These are phyloP conservation scores for Acronicta alni DNA, from an alignment of 2,888 invertebrate genomes.

Conservation along the genomic window DNA sequence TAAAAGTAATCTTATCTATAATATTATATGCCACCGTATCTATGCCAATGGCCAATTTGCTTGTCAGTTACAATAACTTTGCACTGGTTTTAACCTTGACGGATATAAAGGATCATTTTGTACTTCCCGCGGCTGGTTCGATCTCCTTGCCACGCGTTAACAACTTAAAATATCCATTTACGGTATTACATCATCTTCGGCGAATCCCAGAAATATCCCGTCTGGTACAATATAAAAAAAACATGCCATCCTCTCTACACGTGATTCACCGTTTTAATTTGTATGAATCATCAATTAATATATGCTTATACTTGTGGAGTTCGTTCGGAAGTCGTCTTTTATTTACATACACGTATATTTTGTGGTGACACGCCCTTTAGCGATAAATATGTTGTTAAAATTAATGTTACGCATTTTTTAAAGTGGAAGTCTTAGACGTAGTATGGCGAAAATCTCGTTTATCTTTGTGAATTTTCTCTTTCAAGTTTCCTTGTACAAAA, in stretches of 20 bases:
- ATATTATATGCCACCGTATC: constrained; percentile 38
- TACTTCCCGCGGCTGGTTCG: constrained; percentile 25
- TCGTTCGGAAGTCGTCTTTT: constrained; percentile 42
- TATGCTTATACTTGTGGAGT: constrained; percentile 38
- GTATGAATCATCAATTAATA: constrained; percentile 71
- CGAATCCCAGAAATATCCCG: constrained; percentile 58
- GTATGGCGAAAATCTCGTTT: too few relatives aligned
- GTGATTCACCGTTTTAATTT: constrained; percentile 69
- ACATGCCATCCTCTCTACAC: constrained; percentile 56
- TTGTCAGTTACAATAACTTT: constrained; percentile 54
- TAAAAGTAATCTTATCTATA: constrained; percentile 50
- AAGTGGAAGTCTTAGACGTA: neutral
- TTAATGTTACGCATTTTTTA: neutral
- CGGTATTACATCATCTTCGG: constrained; percentile 66
- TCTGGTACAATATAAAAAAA: constrained; percentile 53
- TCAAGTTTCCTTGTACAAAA: neutral
- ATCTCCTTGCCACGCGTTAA: constrained; percentile 32
- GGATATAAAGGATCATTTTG: constrained; percentile 44
- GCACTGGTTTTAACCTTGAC: constrained; percentile 47
- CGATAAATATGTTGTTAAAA: constrained; percentile 18
- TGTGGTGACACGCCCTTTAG: constrained; percentile 27
- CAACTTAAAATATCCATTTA: constrained; percentile 56
- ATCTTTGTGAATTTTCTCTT: too few relatives aligned
- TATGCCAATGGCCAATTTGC: constrained; percentile 48
- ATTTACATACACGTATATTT: constrained; percentile 44